These are phyloP conservation scores for Thunnus maccoyii DNA, from an alignment of 2,113 vertebrate genomes.

Conservation along the genomic window DNA sequence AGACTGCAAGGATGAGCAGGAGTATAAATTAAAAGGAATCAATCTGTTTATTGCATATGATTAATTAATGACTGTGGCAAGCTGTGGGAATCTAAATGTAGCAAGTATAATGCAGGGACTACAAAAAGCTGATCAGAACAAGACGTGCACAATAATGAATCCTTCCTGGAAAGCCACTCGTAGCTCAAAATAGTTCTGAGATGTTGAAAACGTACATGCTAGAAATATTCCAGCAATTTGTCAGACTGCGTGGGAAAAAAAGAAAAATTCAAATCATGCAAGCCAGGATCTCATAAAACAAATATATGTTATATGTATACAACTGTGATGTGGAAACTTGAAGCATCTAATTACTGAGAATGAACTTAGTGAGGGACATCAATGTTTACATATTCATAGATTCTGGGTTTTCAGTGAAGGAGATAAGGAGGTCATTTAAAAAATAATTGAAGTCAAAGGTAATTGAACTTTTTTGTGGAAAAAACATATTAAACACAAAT, in stretches of 20 bases:
- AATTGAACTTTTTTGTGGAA: too few relatives aligned
- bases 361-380: too few relatives aligned
- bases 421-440: too few relatives aligned
- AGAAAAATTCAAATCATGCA: conserved; percentile 20
- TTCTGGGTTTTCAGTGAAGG: too few relatives aligned
- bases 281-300: not conserved
- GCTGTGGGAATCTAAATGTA: conserved; percentile 46
- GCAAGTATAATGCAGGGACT: not conserved
- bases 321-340: too few relatives aligned
- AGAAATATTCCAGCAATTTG: conserved; percentile 9
- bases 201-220: conserved; percentile 14
- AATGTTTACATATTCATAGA: too few relatives aligned
- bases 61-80: conserved; percentile 62
- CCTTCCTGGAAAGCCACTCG: conserved; percentile 26
- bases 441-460: too few relatives aligned
- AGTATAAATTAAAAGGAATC: conserved; percentile 64
- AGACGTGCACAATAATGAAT: conserved; percentile 12
- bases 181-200: conserved; percentile 28
- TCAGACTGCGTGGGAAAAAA: not conserved
- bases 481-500: too few relatives aligned
- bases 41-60: conserved; percentile 62
- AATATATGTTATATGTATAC: too few relatives aligned
- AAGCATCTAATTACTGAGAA: too few relatives aligned
- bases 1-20: conserved; percentile 34
- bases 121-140: conserved; percentile 18